phyloP scores from a whole-genome alignment of 2,113 vertebrate species.

The Tachycineta bicolor region DNA sequence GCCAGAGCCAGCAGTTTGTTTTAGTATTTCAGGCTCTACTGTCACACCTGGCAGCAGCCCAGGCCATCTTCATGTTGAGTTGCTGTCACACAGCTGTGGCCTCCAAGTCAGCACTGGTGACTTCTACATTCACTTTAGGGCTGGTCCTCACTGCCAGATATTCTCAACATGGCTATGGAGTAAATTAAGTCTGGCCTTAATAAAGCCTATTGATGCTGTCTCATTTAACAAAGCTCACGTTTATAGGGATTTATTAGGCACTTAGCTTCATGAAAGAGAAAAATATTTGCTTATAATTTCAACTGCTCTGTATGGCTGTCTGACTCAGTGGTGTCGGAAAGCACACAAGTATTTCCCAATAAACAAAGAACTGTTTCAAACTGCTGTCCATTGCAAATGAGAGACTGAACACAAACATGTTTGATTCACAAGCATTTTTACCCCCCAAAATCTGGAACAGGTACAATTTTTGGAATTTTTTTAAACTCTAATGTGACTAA shows the following conservation, averaged over 20 bases:
- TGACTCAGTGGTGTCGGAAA: conserved; percentile 42
- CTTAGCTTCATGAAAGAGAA: conserved; percentile 36
- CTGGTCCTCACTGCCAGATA: not conserved
- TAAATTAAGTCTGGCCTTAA: conserved; percentile 1
- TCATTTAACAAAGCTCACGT: conserved; percentile 15
- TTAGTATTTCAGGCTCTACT: too few relatives aligned
- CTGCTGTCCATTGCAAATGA: not conserved
- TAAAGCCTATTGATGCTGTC: conserved; percentile 18
- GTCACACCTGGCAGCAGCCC: not conserved
- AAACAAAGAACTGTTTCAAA: conserved; percentile 48
- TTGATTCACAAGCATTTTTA: not conserved
- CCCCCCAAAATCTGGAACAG: not conserved
- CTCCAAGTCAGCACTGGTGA: not conserved
- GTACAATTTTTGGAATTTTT: not conserved
- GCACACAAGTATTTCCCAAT: conserved; percentile 50
- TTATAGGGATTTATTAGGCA: conserved; percentile 49
- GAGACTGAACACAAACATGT: conserved; percentile 5
- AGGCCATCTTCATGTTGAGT: rapidly evolving
- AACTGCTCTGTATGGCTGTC: not conserved
- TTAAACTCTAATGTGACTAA: not conserved
- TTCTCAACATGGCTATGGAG: not conserved
- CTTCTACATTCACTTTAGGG: not conserved
- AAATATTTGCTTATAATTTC: conserved; percentile 52
- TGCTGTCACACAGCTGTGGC: not conserved
- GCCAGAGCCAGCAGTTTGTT: not conserved